Percentiles rank a stretch among this genome's conserved stretches.
phyloP scores from a whole-genome alignment of 2,797 vertebrate genomes.

The Onychomys leucogaster region DNA sequence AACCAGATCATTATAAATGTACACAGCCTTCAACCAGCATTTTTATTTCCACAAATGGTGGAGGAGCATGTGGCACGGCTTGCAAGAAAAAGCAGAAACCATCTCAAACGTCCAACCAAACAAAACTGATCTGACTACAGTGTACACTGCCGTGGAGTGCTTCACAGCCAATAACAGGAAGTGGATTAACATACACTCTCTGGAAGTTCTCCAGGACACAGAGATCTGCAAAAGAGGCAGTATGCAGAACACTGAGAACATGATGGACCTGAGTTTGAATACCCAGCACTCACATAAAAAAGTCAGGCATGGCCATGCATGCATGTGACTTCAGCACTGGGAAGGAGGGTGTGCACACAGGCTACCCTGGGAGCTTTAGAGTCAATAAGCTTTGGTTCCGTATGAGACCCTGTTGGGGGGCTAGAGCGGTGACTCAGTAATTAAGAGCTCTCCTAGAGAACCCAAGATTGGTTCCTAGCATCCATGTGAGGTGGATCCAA shows the following conservation, averaged over 20 bases:
- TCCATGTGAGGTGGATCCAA: not conserved
- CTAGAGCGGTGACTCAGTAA: not conserved
- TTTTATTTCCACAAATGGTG: conserved; percentile 7
- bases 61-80: not conserved
- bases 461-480: not conserved
- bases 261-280: not conserved
- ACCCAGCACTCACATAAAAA: not conserved
- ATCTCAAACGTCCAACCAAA: not conserved
- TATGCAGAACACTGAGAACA: not conserved
- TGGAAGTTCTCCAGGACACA: not conserved
- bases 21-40: not conserved
- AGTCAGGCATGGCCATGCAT: too few species aligned
- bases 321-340: not conserved
- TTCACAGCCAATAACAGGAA: not conserved
- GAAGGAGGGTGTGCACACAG: not conserved
- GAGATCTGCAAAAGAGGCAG: not conserved
- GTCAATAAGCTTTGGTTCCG: not conserved
- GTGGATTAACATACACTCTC: not conserved
- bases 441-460: not conserved
- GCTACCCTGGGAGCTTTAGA: too few species aligned
- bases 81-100: not conserved
- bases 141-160: not conserved
- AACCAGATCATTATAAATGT: not conserved
- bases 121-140: not conserved
- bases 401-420: not conserved